Percentiles rank a stretch among this genome's conserved stretches.
phyloP scores from a whole-genome alignment of 2,888 invertebrate genomes.

The Chrysodeixis includens region DNA sequence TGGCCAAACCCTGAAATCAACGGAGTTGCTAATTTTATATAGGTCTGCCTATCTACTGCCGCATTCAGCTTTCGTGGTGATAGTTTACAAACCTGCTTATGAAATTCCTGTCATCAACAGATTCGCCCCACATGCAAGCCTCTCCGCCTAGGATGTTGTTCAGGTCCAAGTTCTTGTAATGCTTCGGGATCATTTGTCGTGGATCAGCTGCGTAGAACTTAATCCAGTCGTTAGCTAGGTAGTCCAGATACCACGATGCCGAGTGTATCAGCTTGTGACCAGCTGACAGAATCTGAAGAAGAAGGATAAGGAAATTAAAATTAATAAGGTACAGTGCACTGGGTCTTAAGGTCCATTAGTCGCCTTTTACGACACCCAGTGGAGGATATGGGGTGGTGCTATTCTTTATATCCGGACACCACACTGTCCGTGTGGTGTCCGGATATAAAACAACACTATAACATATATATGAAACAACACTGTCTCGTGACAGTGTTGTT shows the following conservation, averaged over 20 bases:
- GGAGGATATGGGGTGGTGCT: no score
- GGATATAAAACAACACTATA: constrained; percentile 91
- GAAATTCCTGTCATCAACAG: constrained; percentile 91
- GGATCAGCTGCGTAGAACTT: constrained; percentile 92
- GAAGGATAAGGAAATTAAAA: constrained; percentile 10
- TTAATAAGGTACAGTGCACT: no score
- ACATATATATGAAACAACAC: no score
- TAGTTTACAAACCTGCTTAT: constrained; percentile 73
- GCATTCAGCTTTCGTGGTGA: no score
- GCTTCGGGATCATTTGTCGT: constrained; percentile 80
- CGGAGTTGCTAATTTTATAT: neutral
- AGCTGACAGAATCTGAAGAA: constrained; percentile 86
- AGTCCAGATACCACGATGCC: constrained; percentile 95
- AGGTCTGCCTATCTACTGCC: no score
- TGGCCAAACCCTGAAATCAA: constrained; percentile 44
- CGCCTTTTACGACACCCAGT: no score
- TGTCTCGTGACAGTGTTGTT: constrained; percentile 7
- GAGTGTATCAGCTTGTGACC: constrained; percentile 92
- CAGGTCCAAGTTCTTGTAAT: constrained; percentile 79
- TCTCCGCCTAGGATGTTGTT: constrained; percentile 95
- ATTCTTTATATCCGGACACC: no score
- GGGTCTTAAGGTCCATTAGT: no score
- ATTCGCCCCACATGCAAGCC: constrained; percentile 97
- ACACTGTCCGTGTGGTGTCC: no score
- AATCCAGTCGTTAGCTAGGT: constrained; percentile 90